phyloP scores from a whole-genome alignment of 2,797 vertebrate species.

The Ctenopoma kingsleyae region DNA sequence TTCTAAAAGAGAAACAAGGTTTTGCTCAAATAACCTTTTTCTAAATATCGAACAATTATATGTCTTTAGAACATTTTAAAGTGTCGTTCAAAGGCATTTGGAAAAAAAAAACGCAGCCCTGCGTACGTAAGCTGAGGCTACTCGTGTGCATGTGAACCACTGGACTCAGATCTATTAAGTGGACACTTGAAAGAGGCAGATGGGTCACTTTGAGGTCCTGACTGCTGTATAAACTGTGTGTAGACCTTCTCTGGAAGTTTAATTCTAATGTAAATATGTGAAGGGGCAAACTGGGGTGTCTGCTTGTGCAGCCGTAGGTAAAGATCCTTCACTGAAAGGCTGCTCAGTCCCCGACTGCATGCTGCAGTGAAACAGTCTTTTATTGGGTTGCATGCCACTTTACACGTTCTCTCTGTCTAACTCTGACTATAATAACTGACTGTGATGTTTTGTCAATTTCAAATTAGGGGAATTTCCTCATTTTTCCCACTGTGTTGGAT shows the following conservation, averaged over 20 bases:
- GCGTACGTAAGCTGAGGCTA: too few species aligned
- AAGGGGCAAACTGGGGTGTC: too few species aligned
- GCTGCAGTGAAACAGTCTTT: neutral
- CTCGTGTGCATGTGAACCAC: neutral
- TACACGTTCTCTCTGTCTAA: neutral
- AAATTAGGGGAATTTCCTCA: neutral
- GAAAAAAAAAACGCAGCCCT: too few species aligned
- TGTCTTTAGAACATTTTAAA: too few species aligned
- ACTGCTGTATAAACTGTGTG: neutral
- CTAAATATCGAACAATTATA: too few species aligned
- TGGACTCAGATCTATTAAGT: neutral
- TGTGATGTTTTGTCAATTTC: conserved; percentile 8
- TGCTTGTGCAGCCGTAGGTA: too few species aligned
- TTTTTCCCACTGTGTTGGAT: conserved; percentile 5
- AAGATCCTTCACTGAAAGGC: too few species aligned
- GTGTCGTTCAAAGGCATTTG: too few species aligned
- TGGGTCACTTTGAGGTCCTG: neutral
- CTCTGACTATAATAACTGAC: neutral
- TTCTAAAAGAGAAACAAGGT: too few species aligned
- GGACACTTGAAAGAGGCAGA: neutral
- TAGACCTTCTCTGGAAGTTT: neutral
- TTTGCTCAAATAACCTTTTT: too few species aligned
- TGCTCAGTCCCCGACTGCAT: neutral
- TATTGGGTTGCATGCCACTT: conserved; percentile 22
- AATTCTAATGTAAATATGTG: too few species aligned